Evolutionary conservation across 35 echinoderm and acorn worm genomes (phyloP), one percentile per base, ranked within the genome.

Genomic region (Lytechinus pictus): DNA sequence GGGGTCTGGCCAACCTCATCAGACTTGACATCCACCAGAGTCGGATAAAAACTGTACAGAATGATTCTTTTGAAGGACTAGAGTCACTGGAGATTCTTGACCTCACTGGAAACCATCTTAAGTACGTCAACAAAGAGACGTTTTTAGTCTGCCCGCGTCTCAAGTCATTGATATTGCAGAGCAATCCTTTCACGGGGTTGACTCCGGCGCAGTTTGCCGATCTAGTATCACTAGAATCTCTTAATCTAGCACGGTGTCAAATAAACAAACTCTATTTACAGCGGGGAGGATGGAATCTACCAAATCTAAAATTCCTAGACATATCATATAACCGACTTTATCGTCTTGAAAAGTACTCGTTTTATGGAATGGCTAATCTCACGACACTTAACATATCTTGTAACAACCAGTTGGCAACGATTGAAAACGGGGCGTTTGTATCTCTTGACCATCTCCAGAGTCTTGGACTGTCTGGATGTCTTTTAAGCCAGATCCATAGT

Each of bases 61-160:
- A 93, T 57, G 55, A 93, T 93, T 93, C 92, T 6, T 93, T 93
- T 57, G 92, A 27, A 24, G 92, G 92, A 93, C 53, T 93, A 3
- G 9, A 10, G 54, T 93, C 92, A 53, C 54, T 93, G 53, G 29
- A 57, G 28, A 57, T 28, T 14, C 54, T 93, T 54, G 27, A 93
- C 53, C 24, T 93, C n/a, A 55, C 92, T 16, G n/a, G 55, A 27
- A 93, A 58, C 53, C 27, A 24, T 10, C 92, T 93, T 27, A 10
- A 13, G 9, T 19, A 14, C 12, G 54, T 93, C 11, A 55, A 8
- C 54, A 55, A 10, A 55, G 92, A 57, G 5, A 93, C 27, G 92
- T 93, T 93, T 54, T 53, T 27, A 57, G 9, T 57, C 9, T 10
- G 28, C 53, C 92, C 54, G 27, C 28, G 53, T 10, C 55, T 93